Conservation (phyloP, 1,140 invertebrate species). For the Euwallacea fornicatus region DNA sequence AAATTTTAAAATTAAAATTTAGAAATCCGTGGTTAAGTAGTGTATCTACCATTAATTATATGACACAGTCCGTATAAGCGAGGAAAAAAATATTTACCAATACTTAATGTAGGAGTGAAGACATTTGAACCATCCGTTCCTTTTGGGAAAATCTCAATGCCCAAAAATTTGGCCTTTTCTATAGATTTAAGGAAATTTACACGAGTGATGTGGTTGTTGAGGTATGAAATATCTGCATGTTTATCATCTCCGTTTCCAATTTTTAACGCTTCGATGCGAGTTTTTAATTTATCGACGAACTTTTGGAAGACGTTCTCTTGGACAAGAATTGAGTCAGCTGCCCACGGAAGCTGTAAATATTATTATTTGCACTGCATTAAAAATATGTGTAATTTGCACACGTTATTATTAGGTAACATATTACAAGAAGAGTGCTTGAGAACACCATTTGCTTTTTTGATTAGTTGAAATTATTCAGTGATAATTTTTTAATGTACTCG, state of each 20-base stretch:
- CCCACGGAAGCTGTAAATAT: conserved; percentile 58
- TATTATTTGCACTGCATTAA: background rate
- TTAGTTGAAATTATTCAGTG: no score
- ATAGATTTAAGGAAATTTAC: conserved; percentile 24
- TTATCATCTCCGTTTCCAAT: conserved; percentile 57
- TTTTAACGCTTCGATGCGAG: conserved; percentile 52
- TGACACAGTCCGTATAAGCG: no score
- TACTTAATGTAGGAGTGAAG: conserved; percentile 33
- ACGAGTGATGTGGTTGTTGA: conserved; percentile 30
- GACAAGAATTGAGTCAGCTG: conserved; percentile 58
- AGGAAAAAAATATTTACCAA: conserved; percentile 12
- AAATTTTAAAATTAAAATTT: conserved; percentile 3
- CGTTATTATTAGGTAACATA: no score
- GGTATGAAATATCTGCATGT: conserved; percentile 43
- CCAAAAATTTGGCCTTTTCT: conserved; percentile 36
- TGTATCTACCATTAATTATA: no score
- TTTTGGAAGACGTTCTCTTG: conserved; percentile 59
- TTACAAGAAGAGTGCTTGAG: no score
- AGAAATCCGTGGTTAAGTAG: no score
- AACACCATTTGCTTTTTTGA: no score
- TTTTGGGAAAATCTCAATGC: conserved; percentile 42
- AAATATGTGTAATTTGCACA: background rate
- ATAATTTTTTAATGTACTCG: no score
- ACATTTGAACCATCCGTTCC: background rate
- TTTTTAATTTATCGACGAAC: conserved; percentile 57